These are phyloP conservation scores for Vulpes ferrilata DNA, from an alignment of 2,113 vertebrate genomes.

Conservation along the genomic window DNA sequence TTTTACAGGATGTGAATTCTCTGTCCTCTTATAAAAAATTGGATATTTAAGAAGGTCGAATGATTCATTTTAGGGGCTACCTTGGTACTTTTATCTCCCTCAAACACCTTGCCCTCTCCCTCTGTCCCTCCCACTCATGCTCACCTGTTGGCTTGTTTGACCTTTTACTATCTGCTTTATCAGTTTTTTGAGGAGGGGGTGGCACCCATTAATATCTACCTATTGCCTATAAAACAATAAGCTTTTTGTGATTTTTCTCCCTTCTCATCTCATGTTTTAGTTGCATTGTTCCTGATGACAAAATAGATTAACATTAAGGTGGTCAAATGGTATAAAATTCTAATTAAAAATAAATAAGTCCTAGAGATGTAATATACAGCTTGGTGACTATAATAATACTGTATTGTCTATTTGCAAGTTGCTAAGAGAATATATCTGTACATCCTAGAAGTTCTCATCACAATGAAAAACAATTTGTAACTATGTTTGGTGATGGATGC, in stretches of 20 bases:
- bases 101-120: neutral
- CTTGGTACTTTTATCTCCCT: neutral
- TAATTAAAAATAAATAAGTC: neutral
- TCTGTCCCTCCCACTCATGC: too few relatives aligned
- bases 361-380: neutral
- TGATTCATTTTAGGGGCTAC: neutral
- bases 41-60: neutral
- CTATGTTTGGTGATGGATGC: neutral
- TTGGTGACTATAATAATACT: neutral
- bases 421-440: neutral
- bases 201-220: neutral
- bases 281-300: neutral
- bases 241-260: neutral
- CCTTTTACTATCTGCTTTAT: neutral
- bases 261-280: neutral
- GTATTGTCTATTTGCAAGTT: neutral
- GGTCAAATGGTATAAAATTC: neutral
- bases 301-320: neutral
- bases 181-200: neutral
- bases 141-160: neutral
- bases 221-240: neutral
- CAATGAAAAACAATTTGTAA: neutral
- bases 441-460: neutral
- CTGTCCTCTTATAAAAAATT: neutral
- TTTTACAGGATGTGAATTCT: neutral